Base-by-base conservation (phyloP, 2,797 vertebrate species). In the Spinus pinus region DNA sequence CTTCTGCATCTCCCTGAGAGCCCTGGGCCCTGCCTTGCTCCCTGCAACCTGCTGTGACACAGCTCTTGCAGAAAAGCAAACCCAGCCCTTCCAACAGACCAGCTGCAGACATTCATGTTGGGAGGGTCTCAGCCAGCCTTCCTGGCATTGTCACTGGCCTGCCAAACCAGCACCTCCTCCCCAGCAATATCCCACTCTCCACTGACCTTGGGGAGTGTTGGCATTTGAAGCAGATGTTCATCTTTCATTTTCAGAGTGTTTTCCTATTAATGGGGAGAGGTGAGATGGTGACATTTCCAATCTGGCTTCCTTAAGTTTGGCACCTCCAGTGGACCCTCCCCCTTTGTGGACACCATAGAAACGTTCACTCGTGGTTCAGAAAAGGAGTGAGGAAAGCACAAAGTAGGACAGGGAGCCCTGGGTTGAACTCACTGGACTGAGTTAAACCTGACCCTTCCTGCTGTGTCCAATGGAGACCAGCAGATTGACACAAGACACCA, bases 41-140 rank as follows among this genome's bases (percentile, higher is more conserved):
- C 0, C 0, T 47, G 44, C 9, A 35, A 41, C 17, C 33, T 66
- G 19, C 72, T 71, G 73, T n/a, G 58, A 56, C 24, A 6, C 0
- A 9, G 27, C 6, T 74, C 10, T 62, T 37, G 39, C 61, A 67
- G 42, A 69, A 57, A 17, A 50, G 18, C 23, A 61, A 72, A 5
- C 14, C 28, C 42, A 78, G 15, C 7, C 19, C 51, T 81, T n/a
- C 35, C 54, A 44, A 14, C 10, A 30, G 85, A 50, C 64, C 33
- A 42, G 37, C 22, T 54, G 54, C 44, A 79, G 66, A 65, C 4
- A 17, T 44, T 86, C 13, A 1, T 24, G 20, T 10, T 44, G 25
- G n/a, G 25, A 78, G 24, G 4, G 47, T 73, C 67, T 49, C 81
- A 58, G 50, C 47, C 47, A 65, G 9, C 35, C 39, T 33, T 20